Evolutionary conservation across 1,140 invertebrate species (phyloP), one percentile per base, ranked within the genome.

Genomic region (Macrosteles quadrilineatus): DNA sequence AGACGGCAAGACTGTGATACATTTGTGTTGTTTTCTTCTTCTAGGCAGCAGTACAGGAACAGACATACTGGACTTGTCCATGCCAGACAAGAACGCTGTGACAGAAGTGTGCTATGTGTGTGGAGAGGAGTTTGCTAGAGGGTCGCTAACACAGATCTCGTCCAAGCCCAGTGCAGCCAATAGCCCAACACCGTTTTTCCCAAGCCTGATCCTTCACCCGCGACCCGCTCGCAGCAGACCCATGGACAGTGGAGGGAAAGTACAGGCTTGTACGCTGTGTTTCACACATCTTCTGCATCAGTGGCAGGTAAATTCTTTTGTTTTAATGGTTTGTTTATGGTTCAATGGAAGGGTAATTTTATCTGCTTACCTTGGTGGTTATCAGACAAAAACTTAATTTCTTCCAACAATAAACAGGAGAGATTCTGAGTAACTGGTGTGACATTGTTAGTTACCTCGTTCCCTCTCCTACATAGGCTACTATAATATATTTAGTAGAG

Each of bases 81-180:
- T 95, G 92, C 92, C 93, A 1, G 92, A 94, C 77, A 95, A 95
- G 83, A 94, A 95, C 83, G 91, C 91, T 43, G 87, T 90, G 67
- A 93, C 91, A 47, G 92, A 94, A 83, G 93, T 94, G 23, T 95
- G 91, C 79, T 93, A 93, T 78, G 89, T 94, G 12, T 95, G 93
- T 79, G 92, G 93, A n/a, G 92, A 93, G 77, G 92, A 94, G 79
- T 90, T 90, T 77, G 88, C 88, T 69, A 84, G 90, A 67, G 92
- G 92, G 40, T 91, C 91, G 70, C 83, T 95, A 25, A 86, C 81
- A 68, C 83, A 85, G 73, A 85, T 89, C 17, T 84, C 85, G 59
- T 85, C 87, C 9, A 88, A 88, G 76, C 85, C 84, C 73, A 30
- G 29, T 36, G 2, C 62, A 17, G n/a, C 43, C 14, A 29, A 25